Percentiles rank a stretch among this genome's conserved stretches.
Conservation (phyloP, 1,140 invertebrate genomes). For the Coenobita brevimanus region DNA sequence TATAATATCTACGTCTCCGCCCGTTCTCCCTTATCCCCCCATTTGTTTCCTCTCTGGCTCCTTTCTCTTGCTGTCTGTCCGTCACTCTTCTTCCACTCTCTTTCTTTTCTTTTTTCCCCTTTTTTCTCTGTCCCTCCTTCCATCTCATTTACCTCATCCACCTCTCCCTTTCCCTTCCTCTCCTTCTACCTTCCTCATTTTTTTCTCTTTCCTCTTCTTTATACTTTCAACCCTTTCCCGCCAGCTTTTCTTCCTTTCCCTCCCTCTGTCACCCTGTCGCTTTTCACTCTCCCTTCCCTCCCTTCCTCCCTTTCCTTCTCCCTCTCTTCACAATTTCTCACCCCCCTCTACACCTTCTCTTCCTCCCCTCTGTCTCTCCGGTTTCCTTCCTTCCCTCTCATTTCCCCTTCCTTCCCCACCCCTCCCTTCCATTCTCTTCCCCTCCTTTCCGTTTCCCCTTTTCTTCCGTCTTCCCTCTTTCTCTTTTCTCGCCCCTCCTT, state of each 20-base stretch:
- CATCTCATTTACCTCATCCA: not conserved
- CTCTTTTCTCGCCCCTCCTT: too few species aligned
- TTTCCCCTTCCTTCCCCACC: too few species aligned
- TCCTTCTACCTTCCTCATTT: not conserved
- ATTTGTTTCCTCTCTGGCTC: too few species aligned
- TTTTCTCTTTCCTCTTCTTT: not conserved
- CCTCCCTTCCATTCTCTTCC: not conserved
- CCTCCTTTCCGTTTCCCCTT: not conserved
- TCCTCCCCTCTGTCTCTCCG: not conserved
- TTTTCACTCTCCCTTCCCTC: not conserved
- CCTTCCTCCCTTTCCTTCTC: not conserved
- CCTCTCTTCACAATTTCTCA: not conserved
- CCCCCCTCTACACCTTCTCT: not conserved
- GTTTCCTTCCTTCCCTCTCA: too few species aligned
- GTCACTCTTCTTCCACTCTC: too few species aligned
- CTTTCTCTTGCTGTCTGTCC: too few species aligned
- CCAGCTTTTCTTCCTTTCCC: not conserved
- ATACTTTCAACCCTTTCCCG: not conserved
- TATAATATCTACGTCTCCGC: too few species aligned
- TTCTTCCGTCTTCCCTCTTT: not conserved
- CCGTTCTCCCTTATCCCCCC: too few species aligned
- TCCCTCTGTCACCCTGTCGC: not conserved
- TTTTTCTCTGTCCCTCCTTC: not conserved
- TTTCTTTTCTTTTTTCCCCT: not conserved
- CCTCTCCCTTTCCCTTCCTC: not conserved